These are phyloP conservation scores for Epinotia bilunana DNA, from an alignment of 2,888 invertebrate genomes.

Conservation along the genomic window DNA sequence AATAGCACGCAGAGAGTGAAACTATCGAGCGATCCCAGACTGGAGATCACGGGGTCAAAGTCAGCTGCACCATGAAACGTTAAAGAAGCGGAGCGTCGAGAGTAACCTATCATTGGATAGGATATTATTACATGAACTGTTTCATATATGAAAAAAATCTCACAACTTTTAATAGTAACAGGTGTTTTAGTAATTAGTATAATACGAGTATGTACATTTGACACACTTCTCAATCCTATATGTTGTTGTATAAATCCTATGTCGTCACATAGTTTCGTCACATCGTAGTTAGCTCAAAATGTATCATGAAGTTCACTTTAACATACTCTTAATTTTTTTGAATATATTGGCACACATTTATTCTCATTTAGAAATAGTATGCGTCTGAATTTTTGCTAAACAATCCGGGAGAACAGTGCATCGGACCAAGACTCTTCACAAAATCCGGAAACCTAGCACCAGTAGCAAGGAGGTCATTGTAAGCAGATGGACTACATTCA, in stretches of 20 bases:
- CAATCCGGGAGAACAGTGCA: neutral
- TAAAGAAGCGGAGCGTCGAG: constrained; percentile 10
- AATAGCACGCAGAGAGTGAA: constrained; percentile 38
- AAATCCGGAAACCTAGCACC: constrained; percentile 36
- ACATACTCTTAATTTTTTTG: no score
- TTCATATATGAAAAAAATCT: neutral
- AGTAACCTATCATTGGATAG: neutral
- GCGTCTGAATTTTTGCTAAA: no score
- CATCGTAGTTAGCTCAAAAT: no score
- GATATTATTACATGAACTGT: neutral
- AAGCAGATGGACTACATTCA: constrained; percentile 43
- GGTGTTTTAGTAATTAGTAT: neutral
- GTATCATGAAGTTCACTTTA: no score
- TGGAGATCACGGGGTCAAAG: constrained; percentile 37
- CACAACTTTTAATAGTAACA: neutral
- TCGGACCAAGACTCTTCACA: constrained; percentile 5
- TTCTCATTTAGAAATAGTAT: no score
- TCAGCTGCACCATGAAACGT: constrained; percentile 20
- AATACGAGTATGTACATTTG: no score
- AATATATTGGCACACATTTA: no score
- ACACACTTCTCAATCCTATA: no score
- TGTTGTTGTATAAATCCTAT: no score
- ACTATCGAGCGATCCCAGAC: constrained; percentile 24
- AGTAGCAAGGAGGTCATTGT: constrained; percentile 41
- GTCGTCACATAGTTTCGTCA: no score